phyloP scores from a whole-genome alignment of 2,888 invertebrate species.

The Drosophila kambysellisi region DNA sequence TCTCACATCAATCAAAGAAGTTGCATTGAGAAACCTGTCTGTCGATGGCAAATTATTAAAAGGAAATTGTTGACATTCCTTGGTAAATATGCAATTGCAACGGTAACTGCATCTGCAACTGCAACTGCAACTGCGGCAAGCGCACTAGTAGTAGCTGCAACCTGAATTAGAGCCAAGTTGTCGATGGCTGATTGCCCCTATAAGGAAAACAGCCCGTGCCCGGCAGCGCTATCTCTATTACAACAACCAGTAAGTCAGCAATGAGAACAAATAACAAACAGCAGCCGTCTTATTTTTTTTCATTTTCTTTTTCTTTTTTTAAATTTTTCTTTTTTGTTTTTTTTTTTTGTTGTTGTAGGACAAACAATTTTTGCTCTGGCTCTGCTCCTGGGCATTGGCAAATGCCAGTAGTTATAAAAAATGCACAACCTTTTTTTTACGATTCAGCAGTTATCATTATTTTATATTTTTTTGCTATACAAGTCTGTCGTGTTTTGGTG shows the following conservation, averaged over 20 bases:
- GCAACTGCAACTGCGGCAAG: slow-evolving; percentile 53
- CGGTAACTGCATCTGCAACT: slow-evolving; percentile 68
- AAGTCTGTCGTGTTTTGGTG: slow-evolving; percentile 70
- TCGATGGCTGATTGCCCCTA: slow-evolving; percentile 81
- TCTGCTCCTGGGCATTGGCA: slow-evolving; percentile 47
- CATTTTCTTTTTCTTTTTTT: background rate
- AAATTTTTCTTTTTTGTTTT: background rate
- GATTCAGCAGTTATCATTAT: slow-evolving; percentile 75
- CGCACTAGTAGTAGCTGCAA: slow-evolving; percentile 40
- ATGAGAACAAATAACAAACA: slow-evolving; percentile 59
- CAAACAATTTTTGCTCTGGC: slow-evolving; percentile 68
- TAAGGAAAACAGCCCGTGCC: slow-evolving; percentile 70
- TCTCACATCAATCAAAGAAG: slow-evolving; percentile 35
- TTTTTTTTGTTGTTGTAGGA: slow-evolving; percentile 57
- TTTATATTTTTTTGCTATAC: slow-evolving; percentile 58
- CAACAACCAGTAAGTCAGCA: slow-evolving; percentile 55
- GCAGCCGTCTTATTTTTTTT: slow-evolving; percentile 23
- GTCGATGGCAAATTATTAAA: slow-evolving; percentile 71
- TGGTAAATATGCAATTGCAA: slow-evolving; percentile 74
- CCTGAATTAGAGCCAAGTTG: slow-evolving; percentile 70
- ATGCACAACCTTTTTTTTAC: slow-evolving; percentile 60
- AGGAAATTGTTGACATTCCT: slow-evolving; percentile 80
- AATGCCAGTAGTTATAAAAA: slow-evolving; percentile 56
- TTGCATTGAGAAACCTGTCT: slow-evolving; percentile 50
- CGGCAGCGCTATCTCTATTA: slow-evolving; percentile 75